Percentiles rank a stretch among this genome's conserved stretches.
phyloP scores from a whole-genome alignment of 1,140 invertebrate genomes.

The Bombus polaris region DNA sequence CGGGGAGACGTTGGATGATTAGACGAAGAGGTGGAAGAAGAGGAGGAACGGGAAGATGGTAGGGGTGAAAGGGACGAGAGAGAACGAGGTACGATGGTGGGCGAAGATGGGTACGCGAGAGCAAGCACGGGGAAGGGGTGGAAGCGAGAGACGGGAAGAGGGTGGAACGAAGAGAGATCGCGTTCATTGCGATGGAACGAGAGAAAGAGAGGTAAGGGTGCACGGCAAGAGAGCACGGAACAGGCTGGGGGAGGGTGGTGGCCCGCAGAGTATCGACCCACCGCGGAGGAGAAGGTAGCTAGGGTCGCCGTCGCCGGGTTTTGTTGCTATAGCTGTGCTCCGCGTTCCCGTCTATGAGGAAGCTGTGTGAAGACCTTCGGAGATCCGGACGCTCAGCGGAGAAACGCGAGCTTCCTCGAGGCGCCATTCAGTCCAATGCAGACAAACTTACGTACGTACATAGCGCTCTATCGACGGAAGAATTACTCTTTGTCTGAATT shows the following conservation, averaged over 20 bases:
- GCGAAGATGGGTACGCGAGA: slow-evolving; percentile 72
- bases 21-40: slow-evolving; percentile 64
- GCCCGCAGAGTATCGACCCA: slow-evolving; percentile 82
- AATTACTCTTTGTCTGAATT: background rate
- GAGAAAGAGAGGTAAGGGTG: slow-evolving; percentile 49
- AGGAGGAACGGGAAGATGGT: slow-evolving; percentile 43
- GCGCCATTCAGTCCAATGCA: background rate
- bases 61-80: slow-evolving; percentile 59
- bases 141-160: slow-evolving; percentile 45
- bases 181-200: slow-evolving; percentile 56
- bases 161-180: slow-evolving; percentile 28
- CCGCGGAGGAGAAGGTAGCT: slow-evolving; percentile 74
- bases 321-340: slow-evolving; percentile 79
- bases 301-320: slow-evolving; percentile 79
- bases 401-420: background rate
- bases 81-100: slow-evolving; percentile 56
- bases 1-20: slow-evolving; percentile 56
- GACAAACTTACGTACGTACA: background rate
- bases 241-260: slow-evolving; percentile 66
- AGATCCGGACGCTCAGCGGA: slow-evolving; percentile 1
- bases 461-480: background rate
- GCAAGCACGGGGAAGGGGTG: slow-evolving; percentile 61
- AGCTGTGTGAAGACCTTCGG: slow-evolving; percentile 66
- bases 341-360: slow-evolving; percentile 72
- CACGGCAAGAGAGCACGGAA: slow-evolving; percentile 53